A percentile compares a stretch with the other conserved stretches of the same genome.
These are phyloP conservation scores for Crotophaga sulcirostris DNA, from an alignment of 2,113 vertebrate species.

Conservation along the genomic window DNA sequence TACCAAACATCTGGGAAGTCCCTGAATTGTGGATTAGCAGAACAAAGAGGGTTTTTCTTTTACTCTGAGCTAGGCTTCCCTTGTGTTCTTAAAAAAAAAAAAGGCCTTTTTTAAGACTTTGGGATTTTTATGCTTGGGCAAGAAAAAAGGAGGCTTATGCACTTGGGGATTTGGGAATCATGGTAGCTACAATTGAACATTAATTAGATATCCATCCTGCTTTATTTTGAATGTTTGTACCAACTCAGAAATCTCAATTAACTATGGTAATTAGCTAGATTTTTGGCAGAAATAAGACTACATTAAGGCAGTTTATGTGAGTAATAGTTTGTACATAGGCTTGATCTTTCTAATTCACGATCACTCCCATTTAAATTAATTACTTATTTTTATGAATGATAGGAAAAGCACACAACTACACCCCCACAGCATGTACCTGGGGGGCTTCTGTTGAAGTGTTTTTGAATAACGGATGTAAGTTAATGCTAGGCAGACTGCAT, in stretches of 20 bases:
- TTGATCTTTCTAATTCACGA: slow-evolving; percentile 22
- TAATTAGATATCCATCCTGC: background rate
- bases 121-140: background rate
- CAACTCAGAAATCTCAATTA: slow-evolving; percentile 24
- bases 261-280: slow-evolving; percentile 1
- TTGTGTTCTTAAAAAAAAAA: background rate
- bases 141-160: background rate
- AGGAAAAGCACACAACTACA: background rate
- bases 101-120: background rate
- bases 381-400: slow-evolving; percentile 8
- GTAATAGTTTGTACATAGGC: background rate
- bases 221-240: slow-evolving; percentile 16
- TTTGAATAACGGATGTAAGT: background rate
- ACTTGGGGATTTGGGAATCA: background rate
- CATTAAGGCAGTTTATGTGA: background rate
- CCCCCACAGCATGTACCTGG: background rate
- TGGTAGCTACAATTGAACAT: background rate
- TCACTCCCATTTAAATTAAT: slow-evolving; percentile 7
- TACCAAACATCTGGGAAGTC: background rate
- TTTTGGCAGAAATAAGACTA: slow-evolving; percentile 9
- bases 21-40: background rate
- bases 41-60: background rate
- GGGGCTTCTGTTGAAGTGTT: background rate
- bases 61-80: background rate
- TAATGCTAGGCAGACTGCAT: background rate